These are phyloP conservation scores for Leptosomus discolor DNA, from an alignment of 2,113 vertebrate genomes.

Conservation along the genomic window DNA sequence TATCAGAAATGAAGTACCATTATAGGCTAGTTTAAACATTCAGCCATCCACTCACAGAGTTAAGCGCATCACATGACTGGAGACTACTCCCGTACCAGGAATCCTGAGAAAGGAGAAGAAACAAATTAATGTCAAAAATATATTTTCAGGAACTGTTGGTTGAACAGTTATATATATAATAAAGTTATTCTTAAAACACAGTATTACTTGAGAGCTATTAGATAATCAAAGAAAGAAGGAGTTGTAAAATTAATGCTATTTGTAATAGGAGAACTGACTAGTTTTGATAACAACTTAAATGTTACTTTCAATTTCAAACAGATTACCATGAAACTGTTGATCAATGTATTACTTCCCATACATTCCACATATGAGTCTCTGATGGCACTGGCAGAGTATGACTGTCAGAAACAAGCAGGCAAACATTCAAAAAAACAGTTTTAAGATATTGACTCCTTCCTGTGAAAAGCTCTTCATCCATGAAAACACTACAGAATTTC, in stretches of 20 bases:
- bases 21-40: neutral
- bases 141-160: neutral
- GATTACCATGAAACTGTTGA: neutral
- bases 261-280: neutral
- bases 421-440: neutral
- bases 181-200: neutral
- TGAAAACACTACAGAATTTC: neutral
- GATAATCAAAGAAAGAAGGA: neutral
- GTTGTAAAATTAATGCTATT: neutral
- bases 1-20: neutral
- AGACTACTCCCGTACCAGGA: neutral
- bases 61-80: neutral
- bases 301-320: neutral
- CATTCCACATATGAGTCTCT: neutral
- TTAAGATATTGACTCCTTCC: neutral
- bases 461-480: neutral
- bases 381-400: neutral
- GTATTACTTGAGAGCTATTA: neutral
- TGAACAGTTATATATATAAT: neutral
- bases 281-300: neutral
- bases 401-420: neutral
- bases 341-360: neutral
- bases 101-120: neutral
- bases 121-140: neutral
- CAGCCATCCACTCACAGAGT: accelerated